A percentile compares a stretch with the other conserved stretches of the same genome.
Evolutionary conservation across 2,797 vertebrate genomes (phyloP).

Genomic region (Semaprochilodus insignis): DNA sequence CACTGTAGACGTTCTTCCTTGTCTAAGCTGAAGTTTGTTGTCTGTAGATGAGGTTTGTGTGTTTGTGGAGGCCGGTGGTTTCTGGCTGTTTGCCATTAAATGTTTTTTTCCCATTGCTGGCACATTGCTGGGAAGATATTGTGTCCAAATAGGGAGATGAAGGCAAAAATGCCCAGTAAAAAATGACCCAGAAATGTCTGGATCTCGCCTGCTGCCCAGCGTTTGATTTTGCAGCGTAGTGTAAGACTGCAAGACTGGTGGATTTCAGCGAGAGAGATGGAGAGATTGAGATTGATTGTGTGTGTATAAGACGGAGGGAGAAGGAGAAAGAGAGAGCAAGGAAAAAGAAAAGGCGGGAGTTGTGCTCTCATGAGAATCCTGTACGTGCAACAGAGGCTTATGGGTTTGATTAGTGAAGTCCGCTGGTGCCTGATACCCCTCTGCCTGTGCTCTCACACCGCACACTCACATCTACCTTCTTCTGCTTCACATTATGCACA

Average conservation of each 20-base stretch:
- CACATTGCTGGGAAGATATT: not conserved
- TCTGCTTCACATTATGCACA: conserved; percentile 13
- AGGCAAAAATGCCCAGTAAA: conserved; percentile 29
- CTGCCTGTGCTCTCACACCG: conserved; percentile 67
- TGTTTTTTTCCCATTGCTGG: conserved; percentile 31
- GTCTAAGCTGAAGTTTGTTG: conserved; percentile 37
- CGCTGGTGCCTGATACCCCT: conserved; percentile 70
- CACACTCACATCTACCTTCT: conserved; percentile 8
- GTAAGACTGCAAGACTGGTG: not conserved
- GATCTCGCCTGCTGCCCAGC: conserved; percentile 33
- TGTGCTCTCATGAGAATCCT: conserved; percentile 71
- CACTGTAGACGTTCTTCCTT: conserved; percentile 8
- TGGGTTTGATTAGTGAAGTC: conserved; percentile 78
- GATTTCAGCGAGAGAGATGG: conserved; percentile 10
- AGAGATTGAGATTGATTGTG: conserved; percentile 3
- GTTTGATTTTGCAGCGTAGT: not conserved
- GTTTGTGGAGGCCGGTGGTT: conserved; percentile 33
- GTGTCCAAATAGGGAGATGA: conserved; percentile 51
- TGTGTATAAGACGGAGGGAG: not conserved
- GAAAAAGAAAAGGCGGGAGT: conserved; percentile 64
- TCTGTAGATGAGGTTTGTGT: conserved; percentile 23
- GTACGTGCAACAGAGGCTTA: conserved; percentile 77
- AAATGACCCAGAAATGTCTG: not conserved
- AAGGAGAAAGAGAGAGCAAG: not conserved
- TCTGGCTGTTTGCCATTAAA: conserved; percentile 34